phyloP scores from a whole-genome alignment of 2,888 invertebrate genomes.

The Leucophenga montana region DNA sequence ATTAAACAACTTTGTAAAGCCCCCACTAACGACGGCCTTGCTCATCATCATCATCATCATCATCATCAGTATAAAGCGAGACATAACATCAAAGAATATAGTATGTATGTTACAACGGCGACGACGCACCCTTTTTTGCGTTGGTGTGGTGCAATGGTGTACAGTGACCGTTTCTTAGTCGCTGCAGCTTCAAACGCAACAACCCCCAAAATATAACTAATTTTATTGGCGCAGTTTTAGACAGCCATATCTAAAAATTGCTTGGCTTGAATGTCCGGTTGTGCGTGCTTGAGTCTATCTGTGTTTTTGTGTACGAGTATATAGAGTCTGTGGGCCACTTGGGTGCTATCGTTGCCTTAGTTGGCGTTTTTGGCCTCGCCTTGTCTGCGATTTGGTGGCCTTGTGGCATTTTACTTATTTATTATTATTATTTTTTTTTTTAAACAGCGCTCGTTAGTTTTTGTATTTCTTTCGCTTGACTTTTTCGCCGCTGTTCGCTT shows the following conservation, averaged over 20 bases:
- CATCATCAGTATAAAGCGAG: slow-evolving; percentile 44
- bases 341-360: background rate
- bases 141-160: slow-evolving; percentile 4
- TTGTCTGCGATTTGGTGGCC: slow-evolving; percentile 61
- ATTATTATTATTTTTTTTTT: slow-evolving; percentile 53
- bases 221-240: slow-evolving; percentile 25
- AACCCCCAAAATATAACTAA: slow-evolving; percentile 13
- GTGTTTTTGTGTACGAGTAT: slow-evolving; percentile 29
- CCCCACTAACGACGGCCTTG: too few species aligned
- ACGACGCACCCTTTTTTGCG: background rate
- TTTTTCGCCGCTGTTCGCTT: background rate
- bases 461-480: slow-evolving; percentile 10
- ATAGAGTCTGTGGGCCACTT: slow-evolving; percentile 34
- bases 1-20: too few species aligned
- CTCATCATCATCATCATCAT: too few species aligned
- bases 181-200: slow-evolving; percentile 27
- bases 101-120: slow-evolving; percentile 27
- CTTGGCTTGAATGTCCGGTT: slow-evolving; percentile 5
- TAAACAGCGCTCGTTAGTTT: slow-evolving; percentile 25
- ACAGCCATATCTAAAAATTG: background rate
- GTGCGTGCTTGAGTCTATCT: slow-evolving; percentile 1
- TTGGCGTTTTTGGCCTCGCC: slow-evolving; percentile 57
- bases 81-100: slow-evolving; percentile 32
- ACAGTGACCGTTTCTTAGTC: slow-evolving; percentile 20
- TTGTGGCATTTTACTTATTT: slow-evolving; percentile 59